Percentiles rank a stretch among this genome's conserved stretches.
Evolutionary conservation across 92 coral and sea anemone genomes (phyloP).

Genomic region (Palythoa heliodiscus): DNA sequence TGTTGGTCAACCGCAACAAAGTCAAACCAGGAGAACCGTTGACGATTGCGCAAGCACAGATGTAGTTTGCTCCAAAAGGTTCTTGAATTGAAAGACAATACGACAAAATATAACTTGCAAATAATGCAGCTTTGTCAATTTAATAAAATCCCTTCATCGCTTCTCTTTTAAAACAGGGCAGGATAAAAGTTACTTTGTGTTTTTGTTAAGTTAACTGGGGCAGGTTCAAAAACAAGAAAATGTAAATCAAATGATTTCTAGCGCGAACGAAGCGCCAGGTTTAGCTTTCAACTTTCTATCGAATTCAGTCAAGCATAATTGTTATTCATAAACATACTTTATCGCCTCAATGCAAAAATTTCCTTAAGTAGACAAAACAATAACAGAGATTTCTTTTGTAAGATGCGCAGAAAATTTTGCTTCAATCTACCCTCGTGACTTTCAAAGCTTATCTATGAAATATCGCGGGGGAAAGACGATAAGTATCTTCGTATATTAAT

Average conservation of each 20-base stretch:
- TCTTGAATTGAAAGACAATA: conserved; percentile 8
- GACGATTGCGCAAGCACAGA: conserved; percentile 11
- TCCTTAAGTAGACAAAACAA: conserved; percentile 30
- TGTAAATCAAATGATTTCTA: background rate
- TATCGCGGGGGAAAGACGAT: background rate
- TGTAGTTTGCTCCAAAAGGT: background rate
- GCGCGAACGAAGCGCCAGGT: background rate
- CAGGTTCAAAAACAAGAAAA: background rate
- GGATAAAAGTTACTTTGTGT: background rate
- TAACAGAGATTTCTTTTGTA: conserved; percentile 23
- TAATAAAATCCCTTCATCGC: conserved; percentile 14
- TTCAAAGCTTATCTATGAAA: conserved; percentile 2
- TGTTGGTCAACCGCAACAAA: background rate
- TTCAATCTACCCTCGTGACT: conserved; percentile 5
- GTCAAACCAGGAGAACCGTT: background rate
- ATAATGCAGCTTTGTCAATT: conserved; percentile 2
- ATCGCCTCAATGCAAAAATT: conserved; percentile 44
- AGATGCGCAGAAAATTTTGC: conserved; percentile 27
- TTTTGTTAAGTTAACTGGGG: background rate
- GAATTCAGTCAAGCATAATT: conserved; percentile 16
- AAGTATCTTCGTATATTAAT: background rate
- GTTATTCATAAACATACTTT: conserved; percentile 44
- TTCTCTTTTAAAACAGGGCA: conserved; percentile 16
- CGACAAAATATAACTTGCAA: conserved; percentile 14
- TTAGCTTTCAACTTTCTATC: background rate